Evolutionary conservation across 2,797 vertebrate genomes (phyloP).

Genomic region (Intellagama lesueurii): DNA sequence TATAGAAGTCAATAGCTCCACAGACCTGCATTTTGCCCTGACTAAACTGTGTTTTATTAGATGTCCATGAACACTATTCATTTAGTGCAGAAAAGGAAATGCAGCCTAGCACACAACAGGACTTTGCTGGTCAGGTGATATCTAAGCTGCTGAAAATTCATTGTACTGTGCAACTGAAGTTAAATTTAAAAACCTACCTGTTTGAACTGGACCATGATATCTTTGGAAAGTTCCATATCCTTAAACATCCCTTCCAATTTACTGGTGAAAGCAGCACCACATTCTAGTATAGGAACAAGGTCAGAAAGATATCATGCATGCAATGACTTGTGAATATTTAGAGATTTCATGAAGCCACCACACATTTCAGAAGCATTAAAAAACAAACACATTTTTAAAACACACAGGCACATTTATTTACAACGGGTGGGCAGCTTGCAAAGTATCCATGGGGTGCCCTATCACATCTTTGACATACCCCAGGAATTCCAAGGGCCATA

Average conservation of each 20-base stretch:
- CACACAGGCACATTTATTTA: neutral
- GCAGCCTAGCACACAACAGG: neutral
- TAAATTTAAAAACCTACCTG: constrained; percentile 72
- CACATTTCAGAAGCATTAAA: neutral
- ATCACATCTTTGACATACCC: no score
- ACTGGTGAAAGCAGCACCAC: constrained; percentile 85
- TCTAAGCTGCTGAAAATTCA: constrained; percentile 5
- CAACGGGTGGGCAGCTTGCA: neutral
- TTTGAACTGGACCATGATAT: constrained; percentile 86
- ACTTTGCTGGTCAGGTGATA: neutral
- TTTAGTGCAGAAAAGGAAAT: neutral
- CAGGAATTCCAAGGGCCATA: no score
- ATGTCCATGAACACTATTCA: neutral
- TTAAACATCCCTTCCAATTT: constrained; percentile 88
- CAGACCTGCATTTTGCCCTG: neutral
- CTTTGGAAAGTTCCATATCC: constrained; percentile 87
- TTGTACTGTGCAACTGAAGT: constrained; percentile 1
- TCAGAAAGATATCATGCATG: constrained; percentile 29
- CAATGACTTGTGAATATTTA: neutral
- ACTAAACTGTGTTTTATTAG: neutral
- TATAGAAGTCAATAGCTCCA: neutral
- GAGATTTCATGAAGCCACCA: constrained; percentile 9
- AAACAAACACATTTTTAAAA: neutral
- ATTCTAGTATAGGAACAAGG: constrained; percentile 73
- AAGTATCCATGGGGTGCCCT: no score